Evolutionary conservation across 2,888 invertebrate species (phyloP), one percentile per base, ranked within the genome.

Genomic region (Rhogogaster chlorosoma): DNA sequence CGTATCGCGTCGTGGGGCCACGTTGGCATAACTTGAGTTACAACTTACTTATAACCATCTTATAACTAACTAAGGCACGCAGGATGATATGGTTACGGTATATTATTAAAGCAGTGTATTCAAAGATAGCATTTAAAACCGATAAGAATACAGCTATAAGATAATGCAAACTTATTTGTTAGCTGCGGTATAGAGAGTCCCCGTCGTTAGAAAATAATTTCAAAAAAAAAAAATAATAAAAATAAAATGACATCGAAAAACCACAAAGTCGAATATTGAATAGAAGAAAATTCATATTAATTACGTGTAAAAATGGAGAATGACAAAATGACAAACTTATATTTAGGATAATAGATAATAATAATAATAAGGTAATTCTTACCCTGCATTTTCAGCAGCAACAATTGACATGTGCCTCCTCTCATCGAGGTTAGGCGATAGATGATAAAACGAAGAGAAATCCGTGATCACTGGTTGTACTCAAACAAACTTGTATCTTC

Each of bases 381-480:
- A 95, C 95, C 95, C 95, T 95, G 95, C 95, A 95, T 95, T 95
- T 95, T 95, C 95, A 94, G 94, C 93, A 92, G 94, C 94, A 94
- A 94, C 94, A 93, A 95, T 95, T 94, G 95, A 95, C 95, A 95
- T 95, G 95, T 94, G 95, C 95, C 94, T 94, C 94, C 94, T 95
- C 95, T 95, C 95, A 95, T 95, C 94, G 93, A 93, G 93, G 93
- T 93, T 94, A 94, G 95, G 94, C 94, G 94, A 93, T 92, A 92
- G 92, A 92, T 94, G 94, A 94, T 94, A 94, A 93, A 94, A 93
- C 91, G 93, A 94, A 91, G 93, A 94, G 92, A 93, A 94, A 94
- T 95, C 95, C 95, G 95, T 95, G 94, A 94, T 95, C 93, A 86
- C 83, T 85, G 86, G 86, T 64, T 77, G 38, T 80, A 61, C 38